These are phyloP conservation scores for Burhinus oedicnemus DNA, from an alignment of 2,113 vertebrate genomes.

Conservation along the genomic window DNA sequence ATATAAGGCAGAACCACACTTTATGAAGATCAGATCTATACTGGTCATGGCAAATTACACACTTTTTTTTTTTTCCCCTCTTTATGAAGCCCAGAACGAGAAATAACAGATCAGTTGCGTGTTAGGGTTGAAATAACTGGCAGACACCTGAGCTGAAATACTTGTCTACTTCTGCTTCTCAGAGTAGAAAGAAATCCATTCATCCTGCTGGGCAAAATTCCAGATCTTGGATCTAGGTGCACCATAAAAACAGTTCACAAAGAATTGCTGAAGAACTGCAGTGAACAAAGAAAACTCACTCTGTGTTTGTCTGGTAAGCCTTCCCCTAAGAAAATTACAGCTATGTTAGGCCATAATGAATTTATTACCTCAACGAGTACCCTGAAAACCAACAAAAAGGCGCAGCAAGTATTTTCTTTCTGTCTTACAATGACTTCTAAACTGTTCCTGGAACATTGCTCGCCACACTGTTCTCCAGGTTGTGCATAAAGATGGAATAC, in stretches of 20 bases:
- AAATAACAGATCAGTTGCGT: neutral
- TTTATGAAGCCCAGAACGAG: neutral
- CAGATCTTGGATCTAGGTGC: neutral
- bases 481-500: neutral
- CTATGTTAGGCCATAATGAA: neutral
- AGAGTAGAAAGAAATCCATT: neutral
- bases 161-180: neutral
- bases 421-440: neutral
- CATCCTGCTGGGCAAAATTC: neutral
- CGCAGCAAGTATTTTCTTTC: neutral
- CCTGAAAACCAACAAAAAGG: neutral
- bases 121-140: neutral
- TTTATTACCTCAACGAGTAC: neutral
- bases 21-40: neutral
- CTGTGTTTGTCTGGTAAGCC: neutral
- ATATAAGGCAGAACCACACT: neutral
- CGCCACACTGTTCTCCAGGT: rapidly evolving
- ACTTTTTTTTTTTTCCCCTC: neutral
- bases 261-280: neutral
- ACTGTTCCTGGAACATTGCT: neutral
- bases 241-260: neutral
- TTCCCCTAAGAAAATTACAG: neutral
- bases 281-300: neutral
- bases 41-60: neutral
- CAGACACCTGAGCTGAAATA: neutral